Base-by-base conservation (phyloP, 2,113 vertebrate genomes). In the Hiodon tergisus region DNA sequence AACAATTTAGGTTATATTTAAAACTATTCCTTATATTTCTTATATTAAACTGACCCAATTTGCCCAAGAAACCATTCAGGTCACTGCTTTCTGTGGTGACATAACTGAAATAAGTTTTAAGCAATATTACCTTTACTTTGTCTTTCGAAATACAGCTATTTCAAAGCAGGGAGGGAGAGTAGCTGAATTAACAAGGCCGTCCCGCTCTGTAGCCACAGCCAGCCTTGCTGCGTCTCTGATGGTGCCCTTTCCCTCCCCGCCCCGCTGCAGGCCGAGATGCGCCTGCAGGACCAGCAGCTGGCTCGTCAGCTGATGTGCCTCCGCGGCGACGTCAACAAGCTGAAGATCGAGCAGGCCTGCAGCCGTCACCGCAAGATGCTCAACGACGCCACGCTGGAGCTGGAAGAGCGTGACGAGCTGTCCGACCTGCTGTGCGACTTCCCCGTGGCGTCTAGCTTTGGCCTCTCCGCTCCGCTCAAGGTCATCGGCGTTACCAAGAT, bases 401-500 rank as follows among this genome's bases (percentile, higher is more conserved):
- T 99, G 69, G 96, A 99, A 89, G 96, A 98, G 87, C 87, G 93
- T 0, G 97, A 99, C 0, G 95, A 98, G 90, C 90, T 98, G 17
- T 91, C 96, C 0, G 96, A 98, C 83, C 92, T 99, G 82, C 91
- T 95, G 83, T 99, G 94, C 0, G 97, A 98, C 73, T 94, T 93
- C 69, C 97, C 96, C 0, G 90, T 96, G 1, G 87, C 93, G 0
- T 91, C 91, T 5, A 93, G 94, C 71, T 97, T 97, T 83, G 94
- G 95, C 77, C 94, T 99, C 31, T 98, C 97, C 0, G 91, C 94
- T 0, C 95, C 96, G 0, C 95, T 99, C 73, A 94, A 94, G 77
- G 94, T 98, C 82, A 98, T 99, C 0, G 97, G 97, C 0, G 95
- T 98, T 84, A 99, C 97, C 67, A 99, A 99, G 89, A 99, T 99